phyloP scores from a whole-genome alignment of 1,140 invertebrate genomes.

The Babylonia areolata region DNA sequence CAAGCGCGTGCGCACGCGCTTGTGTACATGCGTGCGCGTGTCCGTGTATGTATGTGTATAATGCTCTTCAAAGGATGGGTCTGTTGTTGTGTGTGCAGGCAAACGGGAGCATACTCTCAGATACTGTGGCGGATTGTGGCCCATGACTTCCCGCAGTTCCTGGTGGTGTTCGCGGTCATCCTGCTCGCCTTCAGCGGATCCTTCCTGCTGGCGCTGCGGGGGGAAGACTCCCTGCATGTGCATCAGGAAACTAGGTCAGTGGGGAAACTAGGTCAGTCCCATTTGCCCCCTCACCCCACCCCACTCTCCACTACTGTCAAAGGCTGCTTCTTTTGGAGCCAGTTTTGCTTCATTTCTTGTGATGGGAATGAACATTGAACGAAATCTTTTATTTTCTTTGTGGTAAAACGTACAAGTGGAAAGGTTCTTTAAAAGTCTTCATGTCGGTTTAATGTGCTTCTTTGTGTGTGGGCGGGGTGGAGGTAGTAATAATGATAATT shows the following conservation, averaged over 20 bases:
- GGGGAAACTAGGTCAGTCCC: no score
- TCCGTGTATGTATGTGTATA: neutral
- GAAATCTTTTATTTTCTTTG: no score
- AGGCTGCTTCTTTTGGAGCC: no score
- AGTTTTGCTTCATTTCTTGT: no score
- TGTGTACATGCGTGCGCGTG: neutral
- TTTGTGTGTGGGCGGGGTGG: no score
- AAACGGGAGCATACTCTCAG: conserved; percentile 65
- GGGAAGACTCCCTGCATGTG: conserved; percentile 54
- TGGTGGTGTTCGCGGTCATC: conserved; percentile 58
- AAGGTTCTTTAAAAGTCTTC: no score
- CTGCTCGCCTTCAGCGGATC: conserved; percentile 61
- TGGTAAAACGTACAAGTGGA: no score
- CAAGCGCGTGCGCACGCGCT: neutral
- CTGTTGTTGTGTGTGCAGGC: neutral
- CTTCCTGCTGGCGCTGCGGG: conserved; percentile 57
- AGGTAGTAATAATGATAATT: no score
- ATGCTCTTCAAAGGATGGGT: neutral
- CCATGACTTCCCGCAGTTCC: conserved; percentile 64
- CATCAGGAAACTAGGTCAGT: conserved; percentile 53
- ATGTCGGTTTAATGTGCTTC: no score
- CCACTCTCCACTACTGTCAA: no score
- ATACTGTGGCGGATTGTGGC: conserved; percentile 62
- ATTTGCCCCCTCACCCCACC: no score
- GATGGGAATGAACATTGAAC: no score